phyloP scores from a whole-genome alignment of 64 coral and sea anemone species.

The Anthopleura sola region DNA sequence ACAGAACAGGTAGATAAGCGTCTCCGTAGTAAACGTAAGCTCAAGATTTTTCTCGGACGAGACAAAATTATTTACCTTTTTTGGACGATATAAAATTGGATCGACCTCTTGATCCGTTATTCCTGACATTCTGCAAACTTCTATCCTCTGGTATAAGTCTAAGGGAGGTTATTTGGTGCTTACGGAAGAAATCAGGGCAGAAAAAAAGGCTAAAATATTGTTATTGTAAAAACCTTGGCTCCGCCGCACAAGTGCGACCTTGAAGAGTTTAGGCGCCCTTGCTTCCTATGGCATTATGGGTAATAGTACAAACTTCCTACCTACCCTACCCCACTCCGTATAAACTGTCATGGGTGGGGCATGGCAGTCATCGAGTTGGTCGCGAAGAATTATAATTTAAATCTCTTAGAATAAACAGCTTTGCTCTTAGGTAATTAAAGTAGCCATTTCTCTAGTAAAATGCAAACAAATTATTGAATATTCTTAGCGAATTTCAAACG shows the following conservation, averaged over 20 bases:
- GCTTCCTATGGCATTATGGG: background rate
- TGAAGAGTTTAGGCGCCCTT: background rate
- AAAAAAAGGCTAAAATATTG: background rate
- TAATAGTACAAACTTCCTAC: background rate
- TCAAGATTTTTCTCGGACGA: background rate
- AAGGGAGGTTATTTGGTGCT: background rate
- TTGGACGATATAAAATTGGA: conserved; percentile 3
- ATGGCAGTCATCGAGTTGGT: background rate
- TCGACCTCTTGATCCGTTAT: background rate
- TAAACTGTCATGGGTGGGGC: background rate
- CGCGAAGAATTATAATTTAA: background rate
- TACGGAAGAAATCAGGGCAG: background rate
- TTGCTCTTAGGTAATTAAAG: background rate
- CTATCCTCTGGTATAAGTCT: background rate
- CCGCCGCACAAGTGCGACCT: conserved; percentile 11
- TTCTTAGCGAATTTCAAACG: background rate
- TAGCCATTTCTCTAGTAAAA: background rate
- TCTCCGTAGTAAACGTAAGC: background rate
- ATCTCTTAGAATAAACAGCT: background rate
- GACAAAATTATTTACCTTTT: conserved; percentile 3
- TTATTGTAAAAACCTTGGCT: background rate
- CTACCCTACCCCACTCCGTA: background rate
- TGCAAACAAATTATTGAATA: background rate
- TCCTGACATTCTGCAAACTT: background rate
- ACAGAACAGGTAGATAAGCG: background rate